These are phyloP conservation scores for Platichthys stellatus DNA, from an alignment of 2,113 vertebrate genomes.

Conservation along the genomic window DNA sequence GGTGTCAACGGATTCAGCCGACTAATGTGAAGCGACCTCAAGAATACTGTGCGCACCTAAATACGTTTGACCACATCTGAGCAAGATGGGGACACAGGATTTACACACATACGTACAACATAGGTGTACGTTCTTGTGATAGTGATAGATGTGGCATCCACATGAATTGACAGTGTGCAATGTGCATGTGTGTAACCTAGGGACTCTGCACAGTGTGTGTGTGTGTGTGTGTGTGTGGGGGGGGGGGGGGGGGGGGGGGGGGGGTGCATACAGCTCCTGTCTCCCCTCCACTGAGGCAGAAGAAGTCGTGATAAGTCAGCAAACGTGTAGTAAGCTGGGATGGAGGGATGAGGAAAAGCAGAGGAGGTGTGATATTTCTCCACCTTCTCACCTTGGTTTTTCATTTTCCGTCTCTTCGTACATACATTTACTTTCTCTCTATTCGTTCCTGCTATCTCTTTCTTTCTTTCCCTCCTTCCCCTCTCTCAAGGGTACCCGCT, in stretches of 20 bases:
- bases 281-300: constrained; percentile 31
- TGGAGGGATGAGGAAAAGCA: constrained; percentile 14
- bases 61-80: not conserved
- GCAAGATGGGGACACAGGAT: not conserved
- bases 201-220: too few species aligned
- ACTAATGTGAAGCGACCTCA: not conserved
- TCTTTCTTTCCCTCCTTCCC: constrained; percentile 14
- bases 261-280: not conserved
- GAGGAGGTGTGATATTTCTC: constrained; percentile 14
- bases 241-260: too few species aligned
- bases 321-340: constrained; percentile 7
- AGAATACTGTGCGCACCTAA: not conserved
- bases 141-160: too few species aligned
- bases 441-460: constrained; percentile 21
- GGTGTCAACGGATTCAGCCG: not conserved
- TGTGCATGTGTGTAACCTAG: too few species aligned
- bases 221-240: too few species aligned
- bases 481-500: constrained; percentile 55
- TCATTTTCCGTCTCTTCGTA: not conserved
- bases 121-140: not conserved
- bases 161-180: too few species aligned
- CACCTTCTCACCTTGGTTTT: not conserved
- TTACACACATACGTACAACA: not conserved
- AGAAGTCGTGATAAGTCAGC: constrained; percentile 70
- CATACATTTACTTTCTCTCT: not conserved